These are phyloP conservation scores for Ardeotis arabs DNA, from an alignment of 2,113 vertebrate genomes.

Conservation along the genomic window DNA sequence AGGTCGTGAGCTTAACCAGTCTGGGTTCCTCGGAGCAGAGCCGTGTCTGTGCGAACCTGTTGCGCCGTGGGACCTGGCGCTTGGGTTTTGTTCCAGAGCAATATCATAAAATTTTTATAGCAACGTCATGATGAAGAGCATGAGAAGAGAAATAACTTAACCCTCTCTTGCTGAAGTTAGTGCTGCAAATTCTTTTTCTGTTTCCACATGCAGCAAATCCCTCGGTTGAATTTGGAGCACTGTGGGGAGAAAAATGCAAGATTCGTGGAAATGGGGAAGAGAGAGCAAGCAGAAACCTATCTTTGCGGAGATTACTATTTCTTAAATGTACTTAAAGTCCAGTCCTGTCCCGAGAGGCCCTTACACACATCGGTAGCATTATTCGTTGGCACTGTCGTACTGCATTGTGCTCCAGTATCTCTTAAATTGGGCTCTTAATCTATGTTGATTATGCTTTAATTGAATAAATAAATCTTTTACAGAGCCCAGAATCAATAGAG, in stretches of 20 bases:
- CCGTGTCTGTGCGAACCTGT: neutral
- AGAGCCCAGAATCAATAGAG: slow-evolving; percentile 36
- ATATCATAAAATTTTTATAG: slow-evolving; percentile 48
- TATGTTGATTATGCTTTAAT: slow-evolving; percentile 53
- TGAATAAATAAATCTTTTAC: slow-evolving; percentile 48
- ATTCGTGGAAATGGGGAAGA: neutral
- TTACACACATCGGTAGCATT: neutral
- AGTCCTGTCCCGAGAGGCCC: neutral
- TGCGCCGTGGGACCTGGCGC: neutral
- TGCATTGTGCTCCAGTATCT: neutral
- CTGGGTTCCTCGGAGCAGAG: neutral
- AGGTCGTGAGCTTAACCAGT: neutral
- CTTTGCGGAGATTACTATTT: neutral
- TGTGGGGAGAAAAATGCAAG: neutral
- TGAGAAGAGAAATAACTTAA: slow-evolving; percentile 27
- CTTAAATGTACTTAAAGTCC: neutral
- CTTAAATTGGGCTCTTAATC: slow-evolving; percentile 32
- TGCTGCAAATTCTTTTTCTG: neutral
- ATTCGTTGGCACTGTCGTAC: neutral
- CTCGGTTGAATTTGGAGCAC: rapidly evolving
- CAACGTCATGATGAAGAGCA: neutral
- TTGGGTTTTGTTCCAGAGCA: slow-evolving; percentile 25
- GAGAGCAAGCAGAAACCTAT: neutral
- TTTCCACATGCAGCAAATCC: neutral
- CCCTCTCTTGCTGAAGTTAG: neutral